A percentile compares a stretch with the other conserved stretches of the same genome.
These are phyloP conservation scores for Melikaiella ostensackeni DNA, from an alignment of 2,888 invertebrate species.

Conservation along the genomic window DNA sequence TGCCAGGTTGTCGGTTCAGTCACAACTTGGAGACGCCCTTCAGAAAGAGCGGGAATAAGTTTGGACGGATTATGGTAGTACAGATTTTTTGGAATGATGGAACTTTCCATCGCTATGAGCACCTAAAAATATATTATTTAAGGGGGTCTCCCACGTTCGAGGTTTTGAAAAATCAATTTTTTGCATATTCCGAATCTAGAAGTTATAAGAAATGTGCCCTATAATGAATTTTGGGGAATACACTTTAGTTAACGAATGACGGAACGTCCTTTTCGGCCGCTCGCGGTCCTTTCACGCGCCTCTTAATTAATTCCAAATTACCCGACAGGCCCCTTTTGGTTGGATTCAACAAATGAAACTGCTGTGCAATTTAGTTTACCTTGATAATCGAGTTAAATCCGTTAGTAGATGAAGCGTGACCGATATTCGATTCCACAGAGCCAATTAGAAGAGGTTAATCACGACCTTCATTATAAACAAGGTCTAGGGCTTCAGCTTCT, in stretches of 20 bases:
- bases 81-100: conserved; percentile 79
- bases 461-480: conserved; percentile 50
- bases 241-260: too few relatives aligned
- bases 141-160: too few relatives aligned
- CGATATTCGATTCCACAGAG: conserved; percentile 51
- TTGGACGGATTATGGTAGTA: conserved; percentile 73
- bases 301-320: too few relatives aligned
- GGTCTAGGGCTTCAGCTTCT: conserved; percentile 56
- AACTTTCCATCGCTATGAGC: conserved; percentile 55
- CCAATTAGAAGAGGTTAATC: conserved; percentile 53
- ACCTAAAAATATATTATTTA: too few relatives aligned
- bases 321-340: too few relatives aligned
- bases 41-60: conserved; percentile 48
- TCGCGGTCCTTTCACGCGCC: too few relatives aligned
- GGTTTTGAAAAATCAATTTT: too few relatives aligned
- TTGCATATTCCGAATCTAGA: too few relatives aligned
- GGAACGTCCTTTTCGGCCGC: too few relatives aligned
- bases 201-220: too few relatives aligned
- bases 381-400: not conserved
- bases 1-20: conserved; percentile 51
- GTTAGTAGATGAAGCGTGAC: conserved; percentile 8
- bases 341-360: too few relatives aligned
- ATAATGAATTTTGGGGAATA: too few relatives aligned
- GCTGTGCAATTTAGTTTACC: not conserved
- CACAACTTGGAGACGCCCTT: conserved; percentile 52